These are phyloP conservation scores for Stigmatopora nigra DNA, from an alignment of 2,113 vertebrate genomes.

Conservation along the genomic window DNA sequence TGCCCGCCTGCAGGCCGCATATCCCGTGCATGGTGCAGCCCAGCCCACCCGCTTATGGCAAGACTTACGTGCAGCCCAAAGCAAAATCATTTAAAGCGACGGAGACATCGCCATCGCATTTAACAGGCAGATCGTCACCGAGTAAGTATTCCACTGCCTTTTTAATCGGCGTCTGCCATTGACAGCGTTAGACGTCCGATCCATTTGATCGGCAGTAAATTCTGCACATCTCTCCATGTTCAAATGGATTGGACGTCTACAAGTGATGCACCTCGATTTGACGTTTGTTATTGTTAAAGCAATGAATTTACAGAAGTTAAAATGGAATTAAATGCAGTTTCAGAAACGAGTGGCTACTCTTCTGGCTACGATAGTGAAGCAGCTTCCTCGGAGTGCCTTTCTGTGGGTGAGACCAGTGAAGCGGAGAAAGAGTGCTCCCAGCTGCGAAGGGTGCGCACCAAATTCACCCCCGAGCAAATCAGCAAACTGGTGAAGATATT, in stretches of 20 bases:
- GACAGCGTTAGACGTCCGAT: too few relatives aligned
- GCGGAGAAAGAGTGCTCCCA: slow-evolving; percentile 20
- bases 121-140: slow-evolving; percentile 49
- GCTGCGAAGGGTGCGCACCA: slow-evolving; percentile 67
- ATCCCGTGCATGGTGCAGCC: slow-evolving; percentile 67
- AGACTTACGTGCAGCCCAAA: slow-evolving; percentile 59
- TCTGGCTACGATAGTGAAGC: slow-evolving; percentile 71
- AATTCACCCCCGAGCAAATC: slow-evolving; percentile 75
- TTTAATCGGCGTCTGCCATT: too few relatives aligned
- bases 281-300: too few relatives aligned
- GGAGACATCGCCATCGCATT: slow-evolving; percentile 4
- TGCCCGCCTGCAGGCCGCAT: slow-evolving; percentile 44
- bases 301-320: background rate
- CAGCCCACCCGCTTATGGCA: slow-evolving; percentile 47
- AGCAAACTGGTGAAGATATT: slow-evolving; percentile 75
- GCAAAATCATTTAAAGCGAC: slow-evolving; percentile 23
- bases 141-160: slow-evolving; percentile 45
- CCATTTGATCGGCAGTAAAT: too few relatives aligned
- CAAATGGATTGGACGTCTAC: too few relatives aligned
- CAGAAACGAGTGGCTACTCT: slow-evolving; percentile 62
- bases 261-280: too few relatives aligned
- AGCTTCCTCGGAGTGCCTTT: slow-evolving; percentile 32
- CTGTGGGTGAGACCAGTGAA: slow-evolving; percentile 27
- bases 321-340: slow-evolving; percentile 34
- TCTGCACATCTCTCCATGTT: too few relatives aligned